Evolutionary conservation across 2,888 invertebrate species (phyloP).

Genomic region (Drosophila incognita): DNA sequence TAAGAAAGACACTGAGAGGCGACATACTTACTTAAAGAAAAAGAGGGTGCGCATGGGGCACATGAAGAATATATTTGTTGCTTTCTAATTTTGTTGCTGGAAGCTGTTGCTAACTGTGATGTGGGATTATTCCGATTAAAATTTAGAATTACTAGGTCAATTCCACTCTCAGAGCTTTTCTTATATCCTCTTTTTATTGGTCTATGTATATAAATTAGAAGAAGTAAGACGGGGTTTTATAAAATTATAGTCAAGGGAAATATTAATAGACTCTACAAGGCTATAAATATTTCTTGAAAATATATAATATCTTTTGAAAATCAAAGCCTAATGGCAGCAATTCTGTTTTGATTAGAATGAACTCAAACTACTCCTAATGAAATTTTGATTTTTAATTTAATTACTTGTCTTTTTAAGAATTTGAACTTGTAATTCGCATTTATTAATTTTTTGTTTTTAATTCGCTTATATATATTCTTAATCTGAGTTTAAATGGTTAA

Average conservation of each 20-base stretch:
- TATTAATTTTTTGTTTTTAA: neutral
- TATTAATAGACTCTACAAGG: neutral
- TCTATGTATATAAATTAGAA: neutral
- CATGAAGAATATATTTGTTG: neutral
- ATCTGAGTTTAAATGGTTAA: neutral
- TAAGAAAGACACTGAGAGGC: slow-evolving; percentile 3
- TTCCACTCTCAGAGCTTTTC: neutral
- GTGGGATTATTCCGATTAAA: neutral
- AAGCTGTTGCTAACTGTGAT: neutral
- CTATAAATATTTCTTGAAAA: neutral
- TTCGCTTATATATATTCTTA: neutral
- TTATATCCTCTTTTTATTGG: neutral
- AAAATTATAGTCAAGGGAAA: neutral
- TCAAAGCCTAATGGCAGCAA: neutral
- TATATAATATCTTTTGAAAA: neutral
- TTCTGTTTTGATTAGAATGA: neutral
- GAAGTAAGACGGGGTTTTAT: neutral
- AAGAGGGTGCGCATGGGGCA: slow-evolving; percentile 31
- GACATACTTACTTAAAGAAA: slow-evolving; percentile 10
- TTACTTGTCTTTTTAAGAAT: neutral
- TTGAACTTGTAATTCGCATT: neutral
- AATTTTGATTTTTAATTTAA: neutral
- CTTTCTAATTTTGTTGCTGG: neutral
- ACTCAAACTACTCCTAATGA: neutral
- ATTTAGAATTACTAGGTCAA: neutral